These are phyloP conservation scores for Schrankia costaestrigalis DNA, from an alignment of 2,888 invertebrate species.

Conservation along the genomic window DNA sequence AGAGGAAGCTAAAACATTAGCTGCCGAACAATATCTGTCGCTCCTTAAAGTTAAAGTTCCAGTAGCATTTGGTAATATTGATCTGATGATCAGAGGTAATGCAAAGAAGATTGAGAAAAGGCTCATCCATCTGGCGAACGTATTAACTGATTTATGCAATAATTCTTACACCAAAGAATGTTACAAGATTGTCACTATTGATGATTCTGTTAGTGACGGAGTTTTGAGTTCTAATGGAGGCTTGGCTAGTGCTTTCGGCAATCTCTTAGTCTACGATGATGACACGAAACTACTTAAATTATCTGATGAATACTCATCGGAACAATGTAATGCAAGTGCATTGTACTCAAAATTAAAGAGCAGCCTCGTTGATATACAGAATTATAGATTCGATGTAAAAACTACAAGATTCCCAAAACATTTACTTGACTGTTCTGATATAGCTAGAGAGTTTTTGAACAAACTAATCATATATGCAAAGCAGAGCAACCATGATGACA, in stretches of 20 bases:
- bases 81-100: constrained; percentile 3
- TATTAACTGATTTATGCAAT: not conserved
- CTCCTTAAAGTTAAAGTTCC: constrained; percentile 11
- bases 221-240: constrained; percentile 7
- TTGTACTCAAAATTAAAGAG: not conserved
- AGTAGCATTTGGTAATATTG: too few relatives aligned
- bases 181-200: constrained; percentile 6
- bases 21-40: not conserved
- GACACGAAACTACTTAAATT: constrained; percentile 8
- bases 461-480: constrained; percentile 13
- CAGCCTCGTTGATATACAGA: not conserved
- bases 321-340: constrained; percentile 5
- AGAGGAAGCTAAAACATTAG: not conserved
- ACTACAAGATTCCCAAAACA: constrained; percentile 9
- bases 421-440: constrained; percentile 2
- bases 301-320: not conserved
- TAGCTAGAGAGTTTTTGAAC: constrained; percentile 9
- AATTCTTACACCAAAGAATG: not conserved
- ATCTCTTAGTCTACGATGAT: constrained; percentile 7
- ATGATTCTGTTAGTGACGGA: constrained; percentile 5
- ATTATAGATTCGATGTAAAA: constrained; percentile 8
- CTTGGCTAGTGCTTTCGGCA: constrained; percentile 10
- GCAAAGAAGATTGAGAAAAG: not conserved
- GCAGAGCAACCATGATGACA: constrained; percentile 10
- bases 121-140: not conserved